Evolutionary conservation across 1,140 invertebrate species (phyloP).

Genomic region (Drosophila triauraria): DNA sequence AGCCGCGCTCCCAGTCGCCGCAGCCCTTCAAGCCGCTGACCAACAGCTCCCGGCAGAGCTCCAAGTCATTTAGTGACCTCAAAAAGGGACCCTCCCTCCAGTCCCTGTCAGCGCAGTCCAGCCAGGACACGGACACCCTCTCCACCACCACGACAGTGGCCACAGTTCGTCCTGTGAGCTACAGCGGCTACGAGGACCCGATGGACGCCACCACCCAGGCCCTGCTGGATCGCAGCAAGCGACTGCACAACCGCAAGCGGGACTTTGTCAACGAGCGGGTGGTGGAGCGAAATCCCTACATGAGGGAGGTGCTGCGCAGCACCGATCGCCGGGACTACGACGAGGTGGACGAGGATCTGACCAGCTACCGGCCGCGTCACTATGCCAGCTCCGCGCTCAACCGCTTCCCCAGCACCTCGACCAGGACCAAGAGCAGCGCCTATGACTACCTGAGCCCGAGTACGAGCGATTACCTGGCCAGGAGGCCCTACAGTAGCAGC

Average conservation of each 20-base stretch:
- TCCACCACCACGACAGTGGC: constrained; percentile 69
- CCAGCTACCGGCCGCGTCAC: constrained; percentile 59
- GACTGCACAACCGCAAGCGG: constrained; percentile 75
- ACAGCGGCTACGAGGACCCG: constrained; percentile 44
- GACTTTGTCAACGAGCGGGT: constrained; percentile 82
- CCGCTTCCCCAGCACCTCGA: constrained; percentile 69
- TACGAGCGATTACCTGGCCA: constrained; percentile 45
- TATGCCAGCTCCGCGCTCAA: constrained; percentile 46
- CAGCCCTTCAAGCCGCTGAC: constrained; percentile 60
- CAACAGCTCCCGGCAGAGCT: constrained; percentile 55
- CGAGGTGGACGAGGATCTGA: constrained; percentile 60
- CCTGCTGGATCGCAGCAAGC: constrained; percentile 77
- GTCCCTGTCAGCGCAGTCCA: constrained; percentile 68
- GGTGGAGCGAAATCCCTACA: constrained; percentile 82
- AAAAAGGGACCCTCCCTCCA: constrained; percentile 54
- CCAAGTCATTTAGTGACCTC: constrained; percentile 65
- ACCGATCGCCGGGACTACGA: constrained; percentile 54
- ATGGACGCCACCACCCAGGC: constrained; percentile 72
- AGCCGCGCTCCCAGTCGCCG: constrained; percentile 70
- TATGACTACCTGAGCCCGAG: constrained; percentile 67
- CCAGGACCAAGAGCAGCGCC: constrained; percentile 35
- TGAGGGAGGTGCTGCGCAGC: constrained; percentile 70
- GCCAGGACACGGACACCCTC: constrained; percentile 61
- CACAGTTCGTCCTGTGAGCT: constrained; percentile 49
- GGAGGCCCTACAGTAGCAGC: constrained; percentile 47